A percentile compares a stretch with the other conserved stretches of the same genome.
Evolutionary conservation across 2,797 vertebrate genomes (phyloP).

Genomic region (Tokudaia muenninki): DNA sequence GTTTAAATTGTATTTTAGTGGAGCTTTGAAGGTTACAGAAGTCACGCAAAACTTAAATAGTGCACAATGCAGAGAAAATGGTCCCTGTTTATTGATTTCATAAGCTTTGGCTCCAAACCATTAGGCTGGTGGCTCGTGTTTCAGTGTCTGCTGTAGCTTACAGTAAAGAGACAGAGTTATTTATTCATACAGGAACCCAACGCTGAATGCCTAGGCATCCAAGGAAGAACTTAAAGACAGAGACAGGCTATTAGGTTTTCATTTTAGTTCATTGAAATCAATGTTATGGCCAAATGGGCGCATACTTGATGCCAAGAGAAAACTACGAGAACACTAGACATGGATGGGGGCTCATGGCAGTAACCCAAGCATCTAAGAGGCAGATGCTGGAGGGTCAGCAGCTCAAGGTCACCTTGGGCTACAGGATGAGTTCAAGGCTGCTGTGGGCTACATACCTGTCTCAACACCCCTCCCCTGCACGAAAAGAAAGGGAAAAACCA

Average conservation of each 20-base stretch:
- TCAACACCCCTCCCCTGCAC: background rate
- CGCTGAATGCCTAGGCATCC: background rate
- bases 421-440: too few relatives aligned
- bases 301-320: background rate
- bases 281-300: background rate
- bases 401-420: background rate
- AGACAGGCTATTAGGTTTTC: slow-evolving; percentile 19
- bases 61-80: background rate
- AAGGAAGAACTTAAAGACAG: slow-evolving; percentile 50
- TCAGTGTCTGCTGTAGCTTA: background rate
- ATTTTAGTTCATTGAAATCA: slow-evolving; percentile 47
- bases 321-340: background rate
- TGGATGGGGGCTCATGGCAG: background rate
- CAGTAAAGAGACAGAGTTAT: background rate
- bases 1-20: slow-evolving; percentile 33
- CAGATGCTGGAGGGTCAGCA: background rate
- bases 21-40: background rate
- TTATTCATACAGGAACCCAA: background rate
- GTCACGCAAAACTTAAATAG: background rate
- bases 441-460: background rate
- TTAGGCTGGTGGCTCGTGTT: background rate
- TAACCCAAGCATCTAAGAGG: background rate
- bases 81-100: slow-evolving; percentile 25
- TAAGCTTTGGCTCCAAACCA: slow-evolving; percentile 35
- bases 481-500: background rate